A percentile compares a stretch with the other conserved stretches of the same genome.
phyloP scores from a whole-genome alignment of 2,113 vertebrate species.

The Istiophorus platypterus region DNA sequence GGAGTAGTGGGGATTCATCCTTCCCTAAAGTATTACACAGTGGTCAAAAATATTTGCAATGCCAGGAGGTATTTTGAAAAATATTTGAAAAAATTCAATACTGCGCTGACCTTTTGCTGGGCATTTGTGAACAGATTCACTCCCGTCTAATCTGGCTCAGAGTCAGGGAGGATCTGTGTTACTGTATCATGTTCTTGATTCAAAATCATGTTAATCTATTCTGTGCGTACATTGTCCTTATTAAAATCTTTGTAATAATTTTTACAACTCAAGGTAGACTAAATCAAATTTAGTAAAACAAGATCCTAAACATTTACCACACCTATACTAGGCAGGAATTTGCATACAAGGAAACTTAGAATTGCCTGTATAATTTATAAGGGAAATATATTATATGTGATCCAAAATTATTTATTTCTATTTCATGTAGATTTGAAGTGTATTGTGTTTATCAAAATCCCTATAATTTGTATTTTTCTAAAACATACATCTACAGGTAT shows the following conservation, averaged over 20 bases:
- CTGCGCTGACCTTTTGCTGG: slow-evolving; percentile 92
- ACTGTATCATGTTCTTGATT: slow-evolving; percentile 58
- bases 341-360: background rate
- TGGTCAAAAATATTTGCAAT: slow-evolving; percentile 99
- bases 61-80: slow-evolving; percentile 99
- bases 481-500: background rate
- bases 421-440: background rate
- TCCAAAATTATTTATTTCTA: background rate
- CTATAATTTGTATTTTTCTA: background rate
- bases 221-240: slow-evolving; percentile 51
- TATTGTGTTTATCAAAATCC: background rate
- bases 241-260: slow-evolving; percentile 62
- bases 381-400: background rate
- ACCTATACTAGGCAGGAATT: background rate
- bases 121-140: slow-evolving; percentile 80
- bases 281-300: slow-evolving; percentile 25
- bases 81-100: slow-evolving; percentile 98
- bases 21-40: slow-evolving; percentile 96
- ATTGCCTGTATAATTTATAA: slow-evolving; percentile 18
- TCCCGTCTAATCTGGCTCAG: slow-evolving; percentile 76
- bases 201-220: slow-evolving; percentile 78
- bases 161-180: slow-evolving; percentile 74
- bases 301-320: background rate
- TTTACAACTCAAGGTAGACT: slow-evolving; percentile 15
- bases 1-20: slow-evolving; percentile 90